Base-by-base conservation (phyloP, 2,888 invertebrate species). In the Amphipoea oculea region DNA sequence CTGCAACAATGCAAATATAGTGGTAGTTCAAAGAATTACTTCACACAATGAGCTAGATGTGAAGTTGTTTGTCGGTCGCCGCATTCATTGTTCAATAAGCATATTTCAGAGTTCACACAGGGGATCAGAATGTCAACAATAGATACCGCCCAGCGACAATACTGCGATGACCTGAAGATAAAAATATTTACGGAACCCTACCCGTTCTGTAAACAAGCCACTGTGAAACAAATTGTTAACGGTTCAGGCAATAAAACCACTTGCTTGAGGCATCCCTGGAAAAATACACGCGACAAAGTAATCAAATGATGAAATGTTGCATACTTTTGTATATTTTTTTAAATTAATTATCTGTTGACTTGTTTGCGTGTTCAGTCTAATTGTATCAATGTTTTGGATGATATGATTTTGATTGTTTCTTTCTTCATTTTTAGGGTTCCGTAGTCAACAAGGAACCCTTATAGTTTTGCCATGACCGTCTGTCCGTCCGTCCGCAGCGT, bases 51-150 rank as follows among this genome's bases (percentile, higher is more conserved):
- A 29, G 12, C 36, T 84, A 67, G 60, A 87, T 73, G 42, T 65
- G 71, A 75, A 78, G 36, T 82, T 86, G 73, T 78, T 87, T 74
- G 72, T 74, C 23, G 71, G 76, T 40, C 75, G 57, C 40, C 40
- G 54, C 66, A 74, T 78, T 78, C 83, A 76, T 86, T 82, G 86
- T 88, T 82, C 82, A 78, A 70, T 79, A 65, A 79, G 63, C 78
- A 68, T 72, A 77, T 74, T 87, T 77, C 73, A 82, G 68, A 79
- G 78, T 87, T 89, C 81, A 72, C 79, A 83, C 69, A 79, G 45
- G 60, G 76, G 68, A 82, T 84, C 81, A 74, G 11, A 79, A 68
- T 84, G 81, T 84, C 89, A 82, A 81, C 82, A 86, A 76, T 74
- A 82, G 36, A 72, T 63, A 73, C 65, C 62, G 42, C 36, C 65